A percentile compares a stretch with the other conserved stretches of the same genome.
phyloP scores from a whole-genome alignment of 2,797 vertebrate genomes.

The Aselliscus stoliczkanus region DNA sequence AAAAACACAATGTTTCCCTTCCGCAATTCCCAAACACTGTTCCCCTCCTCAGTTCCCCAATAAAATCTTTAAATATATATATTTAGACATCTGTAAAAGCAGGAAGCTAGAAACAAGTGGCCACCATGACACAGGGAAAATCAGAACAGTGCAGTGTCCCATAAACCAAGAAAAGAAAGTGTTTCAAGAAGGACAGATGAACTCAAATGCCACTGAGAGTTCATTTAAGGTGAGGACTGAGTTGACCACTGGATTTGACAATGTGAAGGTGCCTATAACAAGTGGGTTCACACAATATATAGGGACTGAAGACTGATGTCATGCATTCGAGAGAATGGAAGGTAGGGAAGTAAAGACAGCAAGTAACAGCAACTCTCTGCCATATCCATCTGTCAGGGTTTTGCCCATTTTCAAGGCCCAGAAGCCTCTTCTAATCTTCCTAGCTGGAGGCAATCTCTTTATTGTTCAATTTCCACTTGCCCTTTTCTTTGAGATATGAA shows the following conservation, averaged over 20 bases:
- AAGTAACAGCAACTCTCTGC: neutral
- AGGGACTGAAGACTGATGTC: neutral
- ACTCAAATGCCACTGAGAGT: neutral
- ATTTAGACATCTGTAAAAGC: neutral
- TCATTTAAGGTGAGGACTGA: neutral
- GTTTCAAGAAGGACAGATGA: neutral
- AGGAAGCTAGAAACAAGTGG: neutral
- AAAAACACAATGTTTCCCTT: too few species aligned
- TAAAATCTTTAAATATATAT: neutral
- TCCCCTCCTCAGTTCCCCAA: too few species aligned
- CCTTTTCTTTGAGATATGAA: constrained; percentile 8
- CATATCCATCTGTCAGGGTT: neutral
- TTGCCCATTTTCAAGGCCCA: neutral
- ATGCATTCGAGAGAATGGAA: neutral
- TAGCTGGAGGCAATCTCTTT: neutral
- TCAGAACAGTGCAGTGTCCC: neutral
- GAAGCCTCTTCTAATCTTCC: neutral
- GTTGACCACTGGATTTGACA: neutral
- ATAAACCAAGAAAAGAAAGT: neutral
- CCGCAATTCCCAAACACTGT: too few species aligned
- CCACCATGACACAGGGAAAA: neutral
- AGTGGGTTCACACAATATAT: neutral
- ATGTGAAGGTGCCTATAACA: neutral
- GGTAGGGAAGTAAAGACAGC: neutral
- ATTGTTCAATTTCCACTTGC: neutral